These are phyloP conservation scores for Melanostoma scalare DNA, from an alignment of 2,888 invertebrate genomes.

Conservation along the genomic window DNA sequence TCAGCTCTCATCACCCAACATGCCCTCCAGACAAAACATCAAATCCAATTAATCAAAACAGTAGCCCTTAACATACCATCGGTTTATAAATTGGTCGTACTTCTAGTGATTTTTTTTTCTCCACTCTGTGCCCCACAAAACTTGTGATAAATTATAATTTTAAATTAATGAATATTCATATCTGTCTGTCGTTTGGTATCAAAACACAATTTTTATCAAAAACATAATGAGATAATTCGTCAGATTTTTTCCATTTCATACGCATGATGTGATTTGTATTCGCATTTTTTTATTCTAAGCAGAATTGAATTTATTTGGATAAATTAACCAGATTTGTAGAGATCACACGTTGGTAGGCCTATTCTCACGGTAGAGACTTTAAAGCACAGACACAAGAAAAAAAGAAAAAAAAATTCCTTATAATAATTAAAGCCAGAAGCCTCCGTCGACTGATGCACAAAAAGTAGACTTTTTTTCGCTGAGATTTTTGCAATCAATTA, in stretches of 20 bases:
- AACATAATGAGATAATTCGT: conserved; percentile 2
- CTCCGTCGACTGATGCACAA: neutral
- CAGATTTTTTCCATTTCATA: conserved; percentile 1
- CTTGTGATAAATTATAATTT: conserved; percentile 11
- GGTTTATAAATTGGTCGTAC: conserved; percentile 26
- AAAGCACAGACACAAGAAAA: neutral
- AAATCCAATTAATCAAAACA: conserved; percentile 57
- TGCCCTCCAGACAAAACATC: conserved; percentile 6
- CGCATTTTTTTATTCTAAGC: neutral
- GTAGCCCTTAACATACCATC: conserved; percentile 48
- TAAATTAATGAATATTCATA: conserved; percentile 37
- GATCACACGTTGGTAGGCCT: conserved; percentile 2
- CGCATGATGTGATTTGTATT: conserved; percentile 12
- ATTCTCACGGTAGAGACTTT: neutral
- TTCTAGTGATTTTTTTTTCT: conserved; percentile 22
- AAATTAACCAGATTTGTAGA: too few relatives aligned
- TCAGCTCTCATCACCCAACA: conserved; percentile 13
- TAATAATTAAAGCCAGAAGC: neutral
- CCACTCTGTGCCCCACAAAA: neutral
- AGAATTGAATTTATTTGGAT: too few relatives aligned
- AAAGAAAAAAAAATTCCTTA: conserved; percentile 5
- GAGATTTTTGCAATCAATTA: conserved; percentile 39
- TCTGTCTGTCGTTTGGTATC: conserved; percentile 16
- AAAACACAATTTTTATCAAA: conserved; percentile 31
- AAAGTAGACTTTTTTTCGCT: neutral